These are phyloP conservation scores for Lasioglossum oenotherae DNA, from an alignment of 2,888 invertebrate genomes.

Conservation along the genomic window DNA sequence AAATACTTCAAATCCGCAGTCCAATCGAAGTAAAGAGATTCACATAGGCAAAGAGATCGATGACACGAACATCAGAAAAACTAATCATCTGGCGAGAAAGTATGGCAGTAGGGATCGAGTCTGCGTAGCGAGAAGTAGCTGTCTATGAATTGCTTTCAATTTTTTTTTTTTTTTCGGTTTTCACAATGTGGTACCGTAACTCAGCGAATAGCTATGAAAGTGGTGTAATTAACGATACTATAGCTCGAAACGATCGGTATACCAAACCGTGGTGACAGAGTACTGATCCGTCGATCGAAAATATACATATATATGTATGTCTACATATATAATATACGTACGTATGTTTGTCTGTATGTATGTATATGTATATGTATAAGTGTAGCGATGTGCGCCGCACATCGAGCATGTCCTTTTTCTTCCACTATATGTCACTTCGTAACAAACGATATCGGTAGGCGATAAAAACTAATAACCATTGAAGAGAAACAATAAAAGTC, in stretches of 20 bases:
- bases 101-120: slow-evolving; percentile 38
- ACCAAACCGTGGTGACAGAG: slow-evolving; percentile 15
- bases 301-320: neutral
- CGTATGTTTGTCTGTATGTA: neutral
- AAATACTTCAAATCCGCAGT: neutral
- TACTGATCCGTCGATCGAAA: slow-evolving; percentile 8
- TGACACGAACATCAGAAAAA: neutral
- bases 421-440: neutral
- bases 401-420: slow-evolving; percentile 26
- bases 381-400: slow-evolving; percentile 29
- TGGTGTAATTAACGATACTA: neutral
- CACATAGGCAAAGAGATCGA: slow-evolving; percentile 24
- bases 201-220: slow-evolving; percentile 20
- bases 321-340: neutral
- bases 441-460: slow-evolving; percentile 30
- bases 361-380: slow-evolving; percentile 7
- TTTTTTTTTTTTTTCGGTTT: slow-evolving; percentile 15
- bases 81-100: neutral
- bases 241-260: slow-evolving; percentile 11
- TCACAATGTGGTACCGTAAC: slow-evolving; percentile 9
- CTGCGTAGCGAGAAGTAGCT: slow-evolving; percentile 13
- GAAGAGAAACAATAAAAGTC: slow-evolving; percentile 34
- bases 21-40: slow-evolving; percentile 9
- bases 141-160: neutral
- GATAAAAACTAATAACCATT: slow-evolving; percentile 29